Conservation (phyloP, 2,113 vertebrate species). For the Cyanistes caeruleus region DNA sequence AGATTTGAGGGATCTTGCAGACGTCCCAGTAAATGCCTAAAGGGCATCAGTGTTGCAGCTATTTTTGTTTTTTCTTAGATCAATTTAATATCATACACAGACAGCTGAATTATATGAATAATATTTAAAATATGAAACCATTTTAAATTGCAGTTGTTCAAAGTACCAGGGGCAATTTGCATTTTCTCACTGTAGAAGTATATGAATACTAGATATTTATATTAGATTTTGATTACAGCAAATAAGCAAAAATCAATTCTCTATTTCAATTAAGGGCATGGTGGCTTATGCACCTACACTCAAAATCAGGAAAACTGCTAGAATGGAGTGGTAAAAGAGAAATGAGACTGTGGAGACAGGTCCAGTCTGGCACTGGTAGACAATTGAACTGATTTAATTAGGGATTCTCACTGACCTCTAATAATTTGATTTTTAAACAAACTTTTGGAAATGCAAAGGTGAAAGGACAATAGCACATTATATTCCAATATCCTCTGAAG, state of each 20-base stretch:
- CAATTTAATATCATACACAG: background rate
- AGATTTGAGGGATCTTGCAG: background rate
- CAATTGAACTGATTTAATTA: background rate
- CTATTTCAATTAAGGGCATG: background rate
- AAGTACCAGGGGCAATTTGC: background rate
- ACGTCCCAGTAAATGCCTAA: background rate
- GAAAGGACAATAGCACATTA: background rate
- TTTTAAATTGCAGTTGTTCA: background rate
- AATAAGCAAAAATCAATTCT: background rate
- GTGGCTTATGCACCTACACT: background rate
- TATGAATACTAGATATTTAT: background rate
- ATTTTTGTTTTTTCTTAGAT: background rate
- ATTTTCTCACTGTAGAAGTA: background rate
- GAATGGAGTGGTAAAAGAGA: background rate
- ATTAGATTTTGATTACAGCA: background rate
- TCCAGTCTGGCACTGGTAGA: background rate
- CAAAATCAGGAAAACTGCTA: background rate
- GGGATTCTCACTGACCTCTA: background rate
- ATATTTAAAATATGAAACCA: background rate
- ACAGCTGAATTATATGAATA: background rate
- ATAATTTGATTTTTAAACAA: background rate
- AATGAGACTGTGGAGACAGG: background rate
- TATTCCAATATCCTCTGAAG: background rate
- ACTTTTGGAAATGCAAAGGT: background rate
- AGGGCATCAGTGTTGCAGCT: background rate